Evolutionary conservation across 2,113 vertebrate genomes (phyloP), one percentile per base, ranked within the genome.

Genomic region (Bungarus multicinctus): DNA sequence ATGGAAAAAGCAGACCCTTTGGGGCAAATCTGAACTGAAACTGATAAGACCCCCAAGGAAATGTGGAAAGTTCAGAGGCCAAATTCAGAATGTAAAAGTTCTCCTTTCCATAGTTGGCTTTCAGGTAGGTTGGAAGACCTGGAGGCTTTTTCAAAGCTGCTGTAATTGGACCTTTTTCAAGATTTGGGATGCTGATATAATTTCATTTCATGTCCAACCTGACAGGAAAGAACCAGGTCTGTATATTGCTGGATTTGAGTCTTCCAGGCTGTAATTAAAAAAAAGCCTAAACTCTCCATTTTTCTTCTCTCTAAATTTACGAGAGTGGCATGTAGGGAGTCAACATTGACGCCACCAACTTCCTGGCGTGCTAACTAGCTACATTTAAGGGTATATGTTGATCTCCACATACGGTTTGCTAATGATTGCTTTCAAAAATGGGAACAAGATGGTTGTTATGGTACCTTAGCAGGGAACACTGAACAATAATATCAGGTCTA

Each of bases 401-500:
- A 88, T 23, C 7, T 34, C 45, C 8, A 2, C 20, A 2, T 57
- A 34, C 53, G 93, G 90, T 58, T 88, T 47, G 18, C 34, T 34
- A 18, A 39, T 81, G 88, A 91, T 89, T 92, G 85, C 90, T 94
- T 94, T 94, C 92, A 94, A 88, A 81, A 93, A 89, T 88, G 85
- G 89, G 91, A 64, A 25, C 22, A 85, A 93, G 88, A 57, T 50
- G 7, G 52, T 16, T 94, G 34, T 95, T 94, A 90, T 91, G 86
- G 91, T 91, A 58, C n/a, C 85, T n/a, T 94, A 74, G 89, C 81
- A 86, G 90, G 90, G 95, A 90, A 95, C 94, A 0, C 39, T 64
- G 88, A 93, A 89, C 92, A 50, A 87, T 96, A 39, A 95, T 95
- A 95, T 95, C 96, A 96, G 25, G 53, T 95, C 94, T 94, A 94